phyloP scores from a whole-genome alignment of 1,140 invertebrate species.

The Gonatopus flavifemur region DNA sequence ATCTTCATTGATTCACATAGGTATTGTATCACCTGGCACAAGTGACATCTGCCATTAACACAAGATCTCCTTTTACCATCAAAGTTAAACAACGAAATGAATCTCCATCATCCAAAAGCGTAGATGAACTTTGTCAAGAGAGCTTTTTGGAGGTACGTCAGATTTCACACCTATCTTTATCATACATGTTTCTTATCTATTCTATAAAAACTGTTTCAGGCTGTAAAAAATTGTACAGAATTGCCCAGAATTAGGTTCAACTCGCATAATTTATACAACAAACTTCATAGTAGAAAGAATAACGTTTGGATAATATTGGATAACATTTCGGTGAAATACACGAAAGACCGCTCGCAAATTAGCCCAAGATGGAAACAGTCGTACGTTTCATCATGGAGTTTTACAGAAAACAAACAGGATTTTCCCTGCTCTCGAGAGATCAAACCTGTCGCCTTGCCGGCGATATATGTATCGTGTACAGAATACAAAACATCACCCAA shows the following conservation, averaged over 20 bases:
- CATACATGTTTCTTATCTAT: not conserved
- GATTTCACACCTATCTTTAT: not conserved
- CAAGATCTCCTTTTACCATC: slow-evolving; percentile 36
- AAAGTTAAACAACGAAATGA: slow-evolving; percentile 34
- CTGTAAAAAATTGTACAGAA: slow-evolving; percentile 43
- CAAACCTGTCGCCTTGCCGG: slow-evolving; percentile 28
- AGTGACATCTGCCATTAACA: slow-evolving; percentile 44
- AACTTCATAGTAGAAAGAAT: slow-evolving; percentile 28
- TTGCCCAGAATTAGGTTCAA: slow-evolving; percentile 35
- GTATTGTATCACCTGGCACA: slow-evolving; percentile 55
- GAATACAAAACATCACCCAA: slow-evolving; percentile 29
- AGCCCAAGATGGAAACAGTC: slow-evolving; percentile 47
- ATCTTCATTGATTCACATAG: slow-evolving; percentile 33
- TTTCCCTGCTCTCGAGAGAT: slow-evolving; percentile 22
- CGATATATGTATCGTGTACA: slow-evolving; percentile 22
- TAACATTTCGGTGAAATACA: slow-evolving; percentile 24
- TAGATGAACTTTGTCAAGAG: slow-evolving; percentile 33
- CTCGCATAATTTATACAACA: slow-evolving; percentile 21
- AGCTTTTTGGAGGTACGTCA: slow-evolving; percentile 41
- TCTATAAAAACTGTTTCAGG: slow-evolving; percentile 31
- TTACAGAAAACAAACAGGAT: slow-evolving; percentile 46
- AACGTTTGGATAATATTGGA: slow-evolving; percentile 34
- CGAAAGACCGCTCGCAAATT: slow-evolving; percentile 24
- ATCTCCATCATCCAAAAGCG: slow-evolving; percentile 18
- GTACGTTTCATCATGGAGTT: slow-evolving; percentile 43